Evolutionary conservation across 2,888 invertebrate species (phyloP).

Genomic region (Eupsilia transversa): DNA sequence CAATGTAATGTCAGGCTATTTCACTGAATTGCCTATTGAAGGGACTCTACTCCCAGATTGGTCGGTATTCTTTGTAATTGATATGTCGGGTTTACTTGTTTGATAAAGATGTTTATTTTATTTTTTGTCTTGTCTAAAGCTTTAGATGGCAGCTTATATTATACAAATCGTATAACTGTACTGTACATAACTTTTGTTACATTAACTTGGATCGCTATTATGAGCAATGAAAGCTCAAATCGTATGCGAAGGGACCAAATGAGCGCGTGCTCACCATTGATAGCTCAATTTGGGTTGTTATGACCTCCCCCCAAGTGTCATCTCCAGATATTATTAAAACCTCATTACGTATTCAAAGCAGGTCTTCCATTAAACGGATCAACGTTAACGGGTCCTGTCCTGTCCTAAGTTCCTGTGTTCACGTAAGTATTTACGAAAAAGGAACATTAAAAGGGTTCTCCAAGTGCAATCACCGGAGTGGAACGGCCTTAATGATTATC

Average conservation of each 20-base stretch:
- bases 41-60: constrained; percentile 67
- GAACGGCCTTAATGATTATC: constrained; percentile 76
- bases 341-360: constrained; percentile 56
- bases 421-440: constrained; percentile 64
- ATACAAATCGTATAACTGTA: background rate
- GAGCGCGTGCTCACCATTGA: constrained; percentile 23
- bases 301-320: constrained; percentile 28
- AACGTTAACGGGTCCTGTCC: constrained; percentile 45
- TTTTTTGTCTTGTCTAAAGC: background rate
- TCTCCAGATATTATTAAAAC: constrained; percentile 51
- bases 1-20: constrained; percentile 68
- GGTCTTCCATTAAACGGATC: constrained; percentile 58
- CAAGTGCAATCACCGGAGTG: constrained; percentile 69
- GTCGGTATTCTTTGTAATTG: constrained; percentile 59
- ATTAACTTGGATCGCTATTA: constrained; percentile 1
- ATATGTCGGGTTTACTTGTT: constrained; percentile 45
- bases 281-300: constrained; percentile 46
- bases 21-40: constrained; percentile 69
- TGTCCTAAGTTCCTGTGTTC: constrained; percentile 46
- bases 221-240: constrained; percentile 40
- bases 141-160: background rate
- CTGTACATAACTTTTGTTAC: background rate
- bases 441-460: constrained; percentile 65
- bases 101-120: constrained; percentile 25
- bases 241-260: constrained; percentile 43